Base-by-base conservation (phyloP, 2,888 invertebrate species). In the Argyresthia albistria region DNA sequence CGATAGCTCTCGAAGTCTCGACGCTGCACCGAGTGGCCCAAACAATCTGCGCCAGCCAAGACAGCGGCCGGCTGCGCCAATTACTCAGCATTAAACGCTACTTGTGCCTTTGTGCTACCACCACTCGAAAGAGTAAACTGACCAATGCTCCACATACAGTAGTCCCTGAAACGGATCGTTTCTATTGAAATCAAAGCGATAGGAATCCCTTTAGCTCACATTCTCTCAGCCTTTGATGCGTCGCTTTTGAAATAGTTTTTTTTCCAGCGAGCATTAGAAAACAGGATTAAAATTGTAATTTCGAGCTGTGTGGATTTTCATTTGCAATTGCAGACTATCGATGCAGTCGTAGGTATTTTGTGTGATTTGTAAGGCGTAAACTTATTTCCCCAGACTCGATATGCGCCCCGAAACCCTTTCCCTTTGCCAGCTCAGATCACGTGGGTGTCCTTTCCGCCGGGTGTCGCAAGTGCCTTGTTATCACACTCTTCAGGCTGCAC, bases 1-100 rank as follows among this genome's bases (percentile, higher is more conserved):
- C 58, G 51, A 57, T 57, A 55, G 53, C 54, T 51, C 58, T 57
- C 43, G 48, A 48, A 10, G 25, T n/a, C 25, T 25, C 25, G 2
- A 6, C 25, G n/a, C 25, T 35, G 53, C 53, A 14, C 52, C 48
- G 52, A 59, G 56, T 36, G 55, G 53, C 49, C 56, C 53, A 53
- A 55, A 54, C 55, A 43, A 54, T 56, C 55, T 56, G 25, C 25
- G 10, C 47, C 47, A 47, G 10, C 47, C 47, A 47, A 47, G 51
- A 51, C 43, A 35, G 43, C 43, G 11, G 35, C 25, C 25, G 6
- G 42, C 35, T 46, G 15, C 46, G 46, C 52, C 52, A 46, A 46
- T 46, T 52, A 52, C n/a, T 11, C 35, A 25, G 37, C 11, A 52
- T 52, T 52, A 52, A 52, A 52, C 52, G 46, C 10, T 46, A 51